Evolutionary conservation across 2,888 invertebrate species (phyloP).

Genomic region (Pharmacophagus antenor): DNA sequence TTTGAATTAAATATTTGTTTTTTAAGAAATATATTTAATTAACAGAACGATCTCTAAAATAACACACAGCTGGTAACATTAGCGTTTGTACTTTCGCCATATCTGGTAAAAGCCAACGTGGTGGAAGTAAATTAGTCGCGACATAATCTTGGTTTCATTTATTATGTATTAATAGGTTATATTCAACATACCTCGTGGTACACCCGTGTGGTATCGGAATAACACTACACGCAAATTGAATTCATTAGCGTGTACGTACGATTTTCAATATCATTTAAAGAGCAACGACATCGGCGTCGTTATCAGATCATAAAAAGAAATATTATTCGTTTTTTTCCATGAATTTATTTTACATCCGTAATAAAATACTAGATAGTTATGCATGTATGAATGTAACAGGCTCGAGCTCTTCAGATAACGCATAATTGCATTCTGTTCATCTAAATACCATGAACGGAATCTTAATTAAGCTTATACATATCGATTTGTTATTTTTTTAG

Average conservation of each 20-base stretch:
- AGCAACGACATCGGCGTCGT: constrained; percentile 7
- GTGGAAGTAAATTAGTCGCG: constrained; percentile 15
- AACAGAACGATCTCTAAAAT: neutral
- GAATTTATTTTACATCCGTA: constrained; percentile 19
- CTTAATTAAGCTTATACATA: neutral
- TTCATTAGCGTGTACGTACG: constrained; percentile 15
- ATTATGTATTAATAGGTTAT: neutral
- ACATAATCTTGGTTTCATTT: neutral
- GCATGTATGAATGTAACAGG: constrained; percentile 16
- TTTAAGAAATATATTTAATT: neutral
- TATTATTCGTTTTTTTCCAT: constrained; percentile 26
- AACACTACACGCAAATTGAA: constrained; percentile 13
- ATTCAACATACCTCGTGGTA: neutral
- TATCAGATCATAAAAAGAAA: constrained; percentile 16
- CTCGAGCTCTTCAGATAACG: constrained; percentile 24
- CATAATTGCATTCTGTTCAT: constrained; percentile 17
- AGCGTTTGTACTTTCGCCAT: constrained; percentile 1
- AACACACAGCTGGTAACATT: neutral
- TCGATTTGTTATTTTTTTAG: too few species aligned
- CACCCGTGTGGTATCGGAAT: neutral
- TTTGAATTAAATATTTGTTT: too few species aligned
- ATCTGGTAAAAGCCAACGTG: constrained; percentile 9
- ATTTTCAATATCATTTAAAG: constrained; percentile 16
- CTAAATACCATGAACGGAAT: constrained; percentile 4
- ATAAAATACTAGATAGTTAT: constrained; percentile 25